These are phyloP conservation scores for Chelon auratus DNA, from an alignment of 2,797 vertebrate species.

Conservation along the genomic window DNA sequence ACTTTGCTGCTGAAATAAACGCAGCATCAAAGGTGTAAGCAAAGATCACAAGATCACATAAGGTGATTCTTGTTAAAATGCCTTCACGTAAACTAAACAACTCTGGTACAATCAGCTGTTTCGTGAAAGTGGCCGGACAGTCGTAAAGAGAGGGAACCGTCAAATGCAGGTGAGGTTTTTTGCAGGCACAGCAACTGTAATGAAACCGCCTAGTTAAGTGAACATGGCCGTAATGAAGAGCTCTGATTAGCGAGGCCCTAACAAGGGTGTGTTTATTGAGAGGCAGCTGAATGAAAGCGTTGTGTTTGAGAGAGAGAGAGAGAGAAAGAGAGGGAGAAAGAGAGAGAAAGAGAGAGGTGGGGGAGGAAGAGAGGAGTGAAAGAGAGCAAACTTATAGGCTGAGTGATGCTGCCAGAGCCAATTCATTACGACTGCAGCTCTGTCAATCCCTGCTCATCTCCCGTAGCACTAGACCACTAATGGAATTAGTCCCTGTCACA, in stretches of 20 bases:
- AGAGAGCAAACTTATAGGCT: slow-evolving; percentile 72
- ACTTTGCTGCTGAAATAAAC: not conserved
- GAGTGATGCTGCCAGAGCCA: slow-evolving; percentile 85
- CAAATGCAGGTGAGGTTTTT: slow-evolving; percentile 42
- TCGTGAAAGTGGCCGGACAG: slow-evolving; percentile 31
- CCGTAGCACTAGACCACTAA: slow-evolving; percentile 86
- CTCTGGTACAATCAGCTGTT: slow-evolving; percentile 22
- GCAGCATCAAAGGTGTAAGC: not conserved
- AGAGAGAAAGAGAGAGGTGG: slow-evolving; percentile 12
- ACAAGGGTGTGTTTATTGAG: slow-evolving; percentile 79
- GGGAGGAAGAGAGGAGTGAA: slow-evolving; percentile 25
- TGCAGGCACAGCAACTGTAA: slow-evolving; percentile 68
- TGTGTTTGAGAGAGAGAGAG: slow-evolving; percentile 51
- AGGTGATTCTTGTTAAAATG: slow-evolving; percentile 8
- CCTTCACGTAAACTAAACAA: slow-evolving; percentile 28
- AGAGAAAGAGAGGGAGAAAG: slow-evolving; percentile 15
- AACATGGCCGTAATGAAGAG: slow-evolving; percentile 73
- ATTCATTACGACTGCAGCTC: slow-evolving; percentile 86
- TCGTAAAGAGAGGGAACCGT: slow-evolving; percentile 46
- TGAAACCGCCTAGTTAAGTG: slow-evolving; percentile 68
- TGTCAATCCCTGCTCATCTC: slow-evolving; percentile 89
- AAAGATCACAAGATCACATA: not conserved
- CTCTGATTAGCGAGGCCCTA: slow-evolving; percentile 76
- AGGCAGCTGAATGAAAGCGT: slow-evolving; percentile 73
- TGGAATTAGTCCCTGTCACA: slow-evolving; percentile 87